Evolutionary conservation across 2,113 vertebrate species (phyloP), one percentile per base, ranked within the genome.

Genomic region (Axis porcinus): DNA sequence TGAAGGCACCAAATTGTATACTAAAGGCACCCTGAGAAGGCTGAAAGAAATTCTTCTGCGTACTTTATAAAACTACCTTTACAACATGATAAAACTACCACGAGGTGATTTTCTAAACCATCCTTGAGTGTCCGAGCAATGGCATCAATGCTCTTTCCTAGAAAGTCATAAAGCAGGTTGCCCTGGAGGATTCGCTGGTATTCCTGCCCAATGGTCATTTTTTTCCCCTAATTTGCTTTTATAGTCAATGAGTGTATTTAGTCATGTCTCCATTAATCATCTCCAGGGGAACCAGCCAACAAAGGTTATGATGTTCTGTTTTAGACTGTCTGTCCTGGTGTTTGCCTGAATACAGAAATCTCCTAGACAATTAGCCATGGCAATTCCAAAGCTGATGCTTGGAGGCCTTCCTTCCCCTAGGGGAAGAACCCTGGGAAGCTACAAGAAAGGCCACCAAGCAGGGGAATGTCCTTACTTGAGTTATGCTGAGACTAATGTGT

Each of bases 201-300:
- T 95, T 83, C 27, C 15, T 93, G 19, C 40, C 19, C 23, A 94
- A 4, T 43, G 62, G 40, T 60, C 25, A 60, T 54, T 85, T 92
- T 40, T 88, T 27, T 1, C 6, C 28, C 11, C 47, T 94, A 94
- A 92, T 95, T 90, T 97, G 76, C 4, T 97, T 96, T 95, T 74
- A 95, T 55, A 88, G 76, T 84, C 88, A 90, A 52, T 82, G 45
- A 83, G 58, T 60, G 9, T 96, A 81, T 84, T 96, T 94, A 93
- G 67, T 43, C 67, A 33, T 94, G 86, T 98, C 47, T 95, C 82
- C 88, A 94, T 97, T 95, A 88, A 86, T 97, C 93, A 89, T 96
- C 67, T 89, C 88, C 86, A 95, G 30, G 50, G 88, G 43, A 97
- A 91, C 64, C 67, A 92, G 55, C 23, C 67, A 89, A 83, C 87